Evolutionary conservation across 2,797 vertebrate genomes (phyloP), one percentile per base, ranked within the genome.

Genomic region (Danio kyathit): DNA sequence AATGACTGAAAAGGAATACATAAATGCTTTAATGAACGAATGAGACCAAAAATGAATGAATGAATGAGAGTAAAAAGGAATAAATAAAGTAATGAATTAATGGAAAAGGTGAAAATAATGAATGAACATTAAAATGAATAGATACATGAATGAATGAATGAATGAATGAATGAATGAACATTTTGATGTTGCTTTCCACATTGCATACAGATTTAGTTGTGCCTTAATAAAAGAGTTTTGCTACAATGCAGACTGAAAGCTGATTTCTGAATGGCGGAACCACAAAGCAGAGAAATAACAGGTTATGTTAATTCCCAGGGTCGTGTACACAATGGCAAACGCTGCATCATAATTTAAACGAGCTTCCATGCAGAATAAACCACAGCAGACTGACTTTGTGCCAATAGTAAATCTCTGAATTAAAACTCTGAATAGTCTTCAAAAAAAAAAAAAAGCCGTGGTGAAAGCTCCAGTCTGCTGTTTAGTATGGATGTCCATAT

Each of bases 291-390:
- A 17, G 38, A 71, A 71, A 54, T 71, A 71, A 71, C 67, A 13
- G 67, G 49, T 71, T 54, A 71, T 71, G 67, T 38, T 3, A 71
- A 71, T 54, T 54, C 41, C 1, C 16, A 2, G 38, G 16, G 49
- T 71, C 16, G 11, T 19, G 38, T 71, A 49, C 67, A 71, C 49
- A 71, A 71, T 41, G 49, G 49, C 29, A 29, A 54, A 52, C 2
- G 29, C 49, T 41, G 67, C 6, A 1, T 49, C 49, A 71, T 54
- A 13, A 41, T 71, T 54, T 41, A 71, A 41, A 71, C 41, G 1
- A 71, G 67, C 49, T 71, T 70, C 67, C 4, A 17, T 70, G 49
- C 67, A 70, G 48, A 70, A 52, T 70, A 70, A 70, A 40, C 29
- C 17, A 49, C 49, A 13, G 64, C 6, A n/a, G 0, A 17, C 10